Evolutionary conservation across 2,113 vertebrate species (phyloP), one percentile per base, ranked within the genome.

Genomic region (Cyphomyrus discorhynchus): DNA sequence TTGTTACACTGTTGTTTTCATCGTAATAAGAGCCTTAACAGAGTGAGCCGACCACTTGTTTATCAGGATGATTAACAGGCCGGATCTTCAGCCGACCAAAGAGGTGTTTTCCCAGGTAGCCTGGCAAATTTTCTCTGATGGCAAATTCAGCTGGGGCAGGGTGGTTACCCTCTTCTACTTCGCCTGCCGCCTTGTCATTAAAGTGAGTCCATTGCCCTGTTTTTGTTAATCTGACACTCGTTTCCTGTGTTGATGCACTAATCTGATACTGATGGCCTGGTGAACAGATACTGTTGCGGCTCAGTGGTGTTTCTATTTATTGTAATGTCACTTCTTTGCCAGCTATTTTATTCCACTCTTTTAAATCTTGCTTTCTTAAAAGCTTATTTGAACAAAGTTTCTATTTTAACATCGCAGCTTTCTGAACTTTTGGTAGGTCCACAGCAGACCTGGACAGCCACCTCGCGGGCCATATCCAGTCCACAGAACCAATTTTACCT

Each of bases 151-250:
- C 95, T 98, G 98, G 98, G 97, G 98, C 88, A 95, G 97, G 0
- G 97, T 98, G 35, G 98, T 98, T 0, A 96, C 97, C 0, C 91
- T 98, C 0, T 98, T 98, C 93, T 98, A 98, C 94, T 98, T 98
- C 85, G 97, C 98, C 89, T 97, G 96, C 95, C 96, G 97, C 86
- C 95, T 98, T 24, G 97, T 98, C 85, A 95, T 96, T 90, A 96
- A 96, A 92, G 95, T 95, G 62, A 93, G 93, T 83, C 1, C 42
- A 24, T 46, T 84, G 82, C 80, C 52, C 42, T 17, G 3, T 11
- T 8, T 86, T 11, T 86, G 21, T 3, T 3, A 0, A 15, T 31
- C 9, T 19, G 10, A 9, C 31, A 27, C 80, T 53, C 13, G 3
- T 80, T n/a, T 46, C 21, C 39, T 19, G 31, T 21, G 24, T 8